Evolutionary conservation across 2,797 vertebrate genomes (phyloP).

Genomic region (Babyrousa celebensis): DNA sequence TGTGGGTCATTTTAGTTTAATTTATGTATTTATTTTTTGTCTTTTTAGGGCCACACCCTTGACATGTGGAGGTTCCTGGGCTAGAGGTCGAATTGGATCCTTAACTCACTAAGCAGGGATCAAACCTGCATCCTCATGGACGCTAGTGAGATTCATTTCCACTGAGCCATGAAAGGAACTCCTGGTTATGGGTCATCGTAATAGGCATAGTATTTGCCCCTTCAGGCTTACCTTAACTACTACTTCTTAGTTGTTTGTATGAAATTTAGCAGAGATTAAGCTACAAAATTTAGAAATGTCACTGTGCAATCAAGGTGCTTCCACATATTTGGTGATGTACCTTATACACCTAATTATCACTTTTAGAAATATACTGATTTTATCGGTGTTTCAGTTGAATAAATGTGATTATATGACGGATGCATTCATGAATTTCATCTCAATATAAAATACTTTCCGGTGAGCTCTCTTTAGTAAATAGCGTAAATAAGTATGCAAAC

Average conservation of each 20-base stretch:
- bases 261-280: constrained; percentile 49
- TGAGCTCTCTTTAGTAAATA: not conserved
- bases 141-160: too few relatives aligned
- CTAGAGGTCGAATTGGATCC: too few relatives aligned
- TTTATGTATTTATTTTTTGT: too few relatives aligned
- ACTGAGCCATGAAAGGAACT: too few relatives aligned
- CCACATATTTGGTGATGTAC: not conserved
- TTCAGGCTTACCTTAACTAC: not conserved
- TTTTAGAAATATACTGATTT: constrained; percentile 51
- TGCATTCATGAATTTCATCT: not conserved
- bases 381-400: constrained; percentile 25
- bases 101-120: too few relatives aligned
- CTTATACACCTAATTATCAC: constrained; percentile 54
- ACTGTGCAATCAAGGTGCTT: constrained; percentile 12
- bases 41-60: too few relatives aligned
- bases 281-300: constrained; percentile 68
- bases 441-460: not conserved
- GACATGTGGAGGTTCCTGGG: too few relatives aligned
- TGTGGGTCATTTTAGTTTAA: constrained; percentile 45
- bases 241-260: not conserved
- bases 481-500: not conserved
- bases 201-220: too few relatives aligned
- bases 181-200: too few relatives aligned
- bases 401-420: constrained; percentile 32
- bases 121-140: too few relatives aligned